phyloP scores from a whole-genome alignment of 1,140 invertebrate genomes.

The Thaumetopoea pityocampa region DNA sequence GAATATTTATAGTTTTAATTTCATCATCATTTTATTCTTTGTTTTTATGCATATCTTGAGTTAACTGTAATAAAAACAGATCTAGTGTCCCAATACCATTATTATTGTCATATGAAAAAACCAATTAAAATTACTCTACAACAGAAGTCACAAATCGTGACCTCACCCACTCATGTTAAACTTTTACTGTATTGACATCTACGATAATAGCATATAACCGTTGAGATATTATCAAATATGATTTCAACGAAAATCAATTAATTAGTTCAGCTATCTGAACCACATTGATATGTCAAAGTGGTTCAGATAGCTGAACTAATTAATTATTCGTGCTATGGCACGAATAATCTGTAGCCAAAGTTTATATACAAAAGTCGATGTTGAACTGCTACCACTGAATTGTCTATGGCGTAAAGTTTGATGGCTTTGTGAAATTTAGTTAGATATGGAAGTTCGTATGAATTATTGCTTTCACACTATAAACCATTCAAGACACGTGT shows the following conservation, averaged over 20 bases:
- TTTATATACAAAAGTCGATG: constrained; percentile 65
- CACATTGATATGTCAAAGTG: constrained; percentile 56
- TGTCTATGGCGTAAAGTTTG: constrained; percentile 61
- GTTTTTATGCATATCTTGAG: too few species aligned
- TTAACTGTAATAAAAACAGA: too few species aligned
- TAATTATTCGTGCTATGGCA: constrained; percentile 57
- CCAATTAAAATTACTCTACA: too few species aligned
- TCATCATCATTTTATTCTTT: too few species aligned
- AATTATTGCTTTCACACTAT: constrained; percentile 45
- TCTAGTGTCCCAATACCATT: too few species aligned
- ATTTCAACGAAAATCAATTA: constrained; percentile 44
- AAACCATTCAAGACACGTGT: constrained; percentile 44
- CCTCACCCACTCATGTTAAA: too few species aligned
- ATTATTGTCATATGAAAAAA: too few species aligned
- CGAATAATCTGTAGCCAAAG: constrained; percentile 56
- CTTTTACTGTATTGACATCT: neutral
- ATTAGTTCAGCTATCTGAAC: constrained; percentile 58
- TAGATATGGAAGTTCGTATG: constrained; percentile 54
- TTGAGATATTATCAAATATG: constrained; percentile 32
- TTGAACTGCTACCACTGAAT: constrained; percentile 53
- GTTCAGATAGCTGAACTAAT: constrained; percentile 58
- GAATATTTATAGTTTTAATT: too few species aligned
- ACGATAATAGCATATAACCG: constrained; percentile 9
- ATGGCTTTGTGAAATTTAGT: constrained; percentile 60
- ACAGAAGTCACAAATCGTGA: too few species aligned